A percentile compares a stretch with the other conserved stretches of the same genome.
Evolutionary conservation across 2,888 invertebrate genomes (phyloP).

Genomic region (Syrista parreyssii): DNA sequence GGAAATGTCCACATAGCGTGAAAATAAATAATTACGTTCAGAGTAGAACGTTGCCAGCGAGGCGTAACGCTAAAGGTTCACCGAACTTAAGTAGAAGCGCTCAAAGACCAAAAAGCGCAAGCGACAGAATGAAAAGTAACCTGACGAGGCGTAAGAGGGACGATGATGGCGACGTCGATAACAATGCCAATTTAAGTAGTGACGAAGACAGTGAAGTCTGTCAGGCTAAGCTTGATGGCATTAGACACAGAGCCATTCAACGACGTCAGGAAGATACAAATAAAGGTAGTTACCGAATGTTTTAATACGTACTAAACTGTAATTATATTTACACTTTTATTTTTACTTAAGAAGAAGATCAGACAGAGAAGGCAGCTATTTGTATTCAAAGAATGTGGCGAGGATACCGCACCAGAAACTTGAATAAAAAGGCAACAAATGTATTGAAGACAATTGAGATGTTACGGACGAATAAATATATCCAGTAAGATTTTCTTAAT

Average conservation of each 20-base stretch:
- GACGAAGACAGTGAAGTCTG: constrained; percentile 78
- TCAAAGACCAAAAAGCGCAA: constrained; percentile 45
- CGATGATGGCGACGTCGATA: constrained; percentile 38
- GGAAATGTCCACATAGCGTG: constrained; percentile 56
- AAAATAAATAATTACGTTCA: constrained; percentile 62
- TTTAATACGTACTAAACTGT: not conserved
- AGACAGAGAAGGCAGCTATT: constrained; percentile 72
- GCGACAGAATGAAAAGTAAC: constrained; percentile 42
- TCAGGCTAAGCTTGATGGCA: constrained; percentile 75
- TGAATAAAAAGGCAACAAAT: constrained; percentile 75
- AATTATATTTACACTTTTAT: not conserved
- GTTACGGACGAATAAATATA: constrained; percentile 83
- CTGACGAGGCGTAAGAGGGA: constrained; percentile 26
- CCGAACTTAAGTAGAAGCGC: constrained; percentile 53
- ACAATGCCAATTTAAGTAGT: constrained; percentile 47
- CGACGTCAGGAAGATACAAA: constrained; percentile 60
- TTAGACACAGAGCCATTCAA: constrained; percentile 73
- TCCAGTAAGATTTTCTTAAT: constrained; percentile 73
- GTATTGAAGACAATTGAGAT: constrained; percentile 78
- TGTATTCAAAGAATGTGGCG: constrained; percentile 90
- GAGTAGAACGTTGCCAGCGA: constrained; percentile 53
- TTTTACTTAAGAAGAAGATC: constrained; percentile 48
- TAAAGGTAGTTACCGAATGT: constrained; percentile 41
- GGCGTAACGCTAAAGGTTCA: constrained; percentile 48
- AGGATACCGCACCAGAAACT: constrained; percentile 82